A percentile compares a stretch with the other conserved stretches of the same genome.
These are phyloP conservation scores for Drosophila teissieri DNA, from an alignment of 1,140 invertebrate species.

Conservation along the genomic window DNA sequence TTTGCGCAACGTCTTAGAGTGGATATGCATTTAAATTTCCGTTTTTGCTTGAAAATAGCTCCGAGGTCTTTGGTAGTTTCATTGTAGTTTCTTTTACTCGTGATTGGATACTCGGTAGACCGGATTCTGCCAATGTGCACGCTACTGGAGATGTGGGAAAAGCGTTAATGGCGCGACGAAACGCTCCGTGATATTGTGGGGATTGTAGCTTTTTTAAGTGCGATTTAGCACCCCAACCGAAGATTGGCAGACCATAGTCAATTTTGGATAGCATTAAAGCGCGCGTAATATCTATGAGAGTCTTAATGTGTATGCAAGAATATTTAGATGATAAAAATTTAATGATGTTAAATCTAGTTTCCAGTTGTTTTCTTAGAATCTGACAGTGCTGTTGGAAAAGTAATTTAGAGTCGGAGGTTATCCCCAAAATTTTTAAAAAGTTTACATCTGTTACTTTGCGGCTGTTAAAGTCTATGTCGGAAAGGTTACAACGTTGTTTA, in stretches of 20 bases:
- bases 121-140: conserved; percentile 1
- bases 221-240: conserved; percentile 3
- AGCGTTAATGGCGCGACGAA: background rate
- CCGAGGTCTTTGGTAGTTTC: background rate
- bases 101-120: background rate
- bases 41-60: background rate
- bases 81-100: background rate
- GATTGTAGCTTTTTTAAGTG: background rate
- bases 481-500: background rate
- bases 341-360: background rate
- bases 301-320: background rate
- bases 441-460: too few relatives aligned
- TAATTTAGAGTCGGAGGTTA: background rate
- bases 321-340: conserved; percentile 10
- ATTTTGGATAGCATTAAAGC: conserved; percentile 2
- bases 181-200: too few relatives aligned
- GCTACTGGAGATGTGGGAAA: conserved; percentile 5
- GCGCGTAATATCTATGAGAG: background rate
- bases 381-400: background rate
- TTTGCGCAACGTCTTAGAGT: too few relatives aligned
- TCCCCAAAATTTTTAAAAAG: conserved; percentile 1
- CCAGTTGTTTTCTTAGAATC: background rate
- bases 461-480: too few relatives aligned
- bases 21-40: background rate
- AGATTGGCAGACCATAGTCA: conserved; percentile 3